These are phyloP conservation scores for Ricordea florida DNA, from an alignment of 92 coral and sea anemone species.

Conservation along the genomic window DNA sequence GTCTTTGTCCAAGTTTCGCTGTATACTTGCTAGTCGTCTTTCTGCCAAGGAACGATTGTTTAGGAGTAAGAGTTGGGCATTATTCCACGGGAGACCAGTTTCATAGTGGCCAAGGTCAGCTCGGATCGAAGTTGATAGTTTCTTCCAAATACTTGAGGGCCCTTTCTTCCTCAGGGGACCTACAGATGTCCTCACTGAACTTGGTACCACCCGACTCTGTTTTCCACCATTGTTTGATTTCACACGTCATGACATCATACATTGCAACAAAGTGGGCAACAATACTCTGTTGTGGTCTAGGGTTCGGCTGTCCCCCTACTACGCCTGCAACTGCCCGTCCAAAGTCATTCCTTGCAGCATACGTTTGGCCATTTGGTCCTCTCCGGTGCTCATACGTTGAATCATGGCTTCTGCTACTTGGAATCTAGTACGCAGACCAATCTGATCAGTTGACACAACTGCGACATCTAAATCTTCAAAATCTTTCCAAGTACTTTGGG, in stretches of 20 bases:
- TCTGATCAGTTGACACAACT: constrained; percentile 46
- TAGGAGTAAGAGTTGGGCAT: constrained; percentile 16
- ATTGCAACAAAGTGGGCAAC: constrained; percentile 32
- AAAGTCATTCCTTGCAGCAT: constrained; percentile 65
- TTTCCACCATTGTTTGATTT: constrained; percentile 74
- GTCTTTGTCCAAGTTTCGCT: constrained; percentile 44
- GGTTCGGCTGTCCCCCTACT: constrained; percentile 22
- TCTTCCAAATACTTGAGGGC: constrained; percentile 36
- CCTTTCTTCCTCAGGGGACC: constrained; percentile 52
- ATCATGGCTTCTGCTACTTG: constrained; percentile 57
- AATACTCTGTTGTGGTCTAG: constrained; percentile 3
- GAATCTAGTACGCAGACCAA: constrained; percentile 60
- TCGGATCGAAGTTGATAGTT: constrained; percentile 43
- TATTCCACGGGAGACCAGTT: constrained; percentile 56
- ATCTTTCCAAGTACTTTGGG: constrained; percentile 43
- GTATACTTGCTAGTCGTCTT: constrained; percentile 32
- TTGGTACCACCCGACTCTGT: constrained; percentile 72
- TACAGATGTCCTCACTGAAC: constrained; percentile 6
- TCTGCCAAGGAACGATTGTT: constrained; percentile 48
- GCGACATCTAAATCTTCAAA: constrained; percentile 60
- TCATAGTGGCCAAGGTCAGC: constrained; percentile 57
- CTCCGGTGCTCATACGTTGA: constrained; percentile 52
- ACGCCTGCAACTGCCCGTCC: constrained; percentile 71
- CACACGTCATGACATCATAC: constrained; percentile 16
- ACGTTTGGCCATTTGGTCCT: constrained; percentile 62